Conservation (phyloP, 2,113 vertebrate species). For the Mormoops blainvillei region DNA sequence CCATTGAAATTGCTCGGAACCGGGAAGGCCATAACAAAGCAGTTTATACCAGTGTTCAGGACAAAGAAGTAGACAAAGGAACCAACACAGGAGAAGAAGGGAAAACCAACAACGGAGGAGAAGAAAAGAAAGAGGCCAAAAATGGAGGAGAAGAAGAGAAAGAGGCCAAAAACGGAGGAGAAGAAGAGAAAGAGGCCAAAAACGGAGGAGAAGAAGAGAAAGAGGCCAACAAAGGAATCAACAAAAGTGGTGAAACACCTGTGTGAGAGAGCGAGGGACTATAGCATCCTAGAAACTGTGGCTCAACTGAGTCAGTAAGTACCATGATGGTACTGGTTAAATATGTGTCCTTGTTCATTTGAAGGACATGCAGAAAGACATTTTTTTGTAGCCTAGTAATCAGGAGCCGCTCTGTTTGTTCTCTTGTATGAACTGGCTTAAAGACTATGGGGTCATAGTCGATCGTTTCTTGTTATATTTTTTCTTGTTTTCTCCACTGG, state of each 20-base stretch:
- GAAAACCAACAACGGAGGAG: not conserved
- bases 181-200: not conserved
- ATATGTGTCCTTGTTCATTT: not conserved
- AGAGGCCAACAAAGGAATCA: not conserved
- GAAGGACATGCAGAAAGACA: not conserved
- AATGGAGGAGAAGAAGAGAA: not conserved
- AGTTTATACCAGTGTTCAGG: constrained; percentile 40
- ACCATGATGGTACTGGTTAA: not conserved
- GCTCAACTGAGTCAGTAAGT: not conserved
- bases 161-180: not conserved
- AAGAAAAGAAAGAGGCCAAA: not conserved
- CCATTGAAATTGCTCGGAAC: constrained; percentile 93
- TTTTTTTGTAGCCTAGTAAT: constrained; percentile 14
- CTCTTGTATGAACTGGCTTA: not conserved
- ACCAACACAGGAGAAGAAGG: not conserved
- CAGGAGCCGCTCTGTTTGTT: not conserved
- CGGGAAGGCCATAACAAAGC: constrained; percentile 88
- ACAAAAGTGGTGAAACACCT: not conserved
- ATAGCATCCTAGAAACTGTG: not conserved
- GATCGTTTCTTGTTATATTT: not conserved
- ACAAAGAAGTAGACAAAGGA: constrained; percentile 22
- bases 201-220: not conserved
- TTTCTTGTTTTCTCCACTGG: not conserved
- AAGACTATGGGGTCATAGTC: not conserved
- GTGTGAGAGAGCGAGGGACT: not conserved